Percentiles rank a stretch among this genome's conserved stretches.
Evolutionary conservation across 2,888 invertebrate species (phyloP).

Genomic region (Rugalucina vietnamica): DNA sequence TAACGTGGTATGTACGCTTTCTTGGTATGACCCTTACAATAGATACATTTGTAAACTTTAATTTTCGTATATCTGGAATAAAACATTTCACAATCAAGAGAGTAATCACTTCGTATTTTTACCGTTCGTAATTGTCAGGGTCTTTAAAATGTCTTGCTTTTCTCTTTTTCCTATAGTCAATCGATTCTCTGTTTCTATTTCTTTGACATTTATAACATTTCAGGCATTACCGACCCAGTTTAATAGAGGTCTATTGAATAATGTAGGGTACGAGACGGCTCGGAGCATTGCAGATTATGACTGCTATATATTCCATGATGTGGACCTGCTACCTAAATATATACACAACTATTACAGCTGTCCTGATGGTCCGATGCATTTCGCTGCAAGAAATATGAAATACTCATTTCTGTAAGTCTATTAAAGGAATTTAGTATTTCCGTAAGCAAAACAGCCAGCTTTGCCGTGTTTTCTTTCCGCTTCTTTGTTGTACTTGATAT

Average conservation of each 20-base stretch:
- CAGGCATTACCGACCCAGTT: constrained; percentile 19
- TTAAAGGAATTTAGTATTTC: not conserved
- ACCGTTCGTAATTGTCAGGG: no score
- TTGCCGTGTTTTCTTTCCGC: not conserved
- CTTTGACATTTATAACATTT: no score
- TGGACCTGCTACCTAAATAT: not conserved
- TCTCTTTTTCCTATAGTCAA: no score
- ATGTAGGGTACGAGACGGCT: not conserved
- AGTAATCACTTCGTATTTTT: no score
- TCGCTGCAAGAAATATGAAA: not conserved
- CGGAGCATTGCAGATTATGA: not conserved
- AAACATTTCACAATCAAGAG: no score
- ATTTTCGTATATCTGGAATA: no score
- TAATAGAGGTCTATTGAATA: not conserved
- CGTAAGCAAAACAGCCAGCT: no score
- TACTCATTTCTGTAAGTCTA: not conserved
- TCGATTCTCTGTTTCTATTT: no score
- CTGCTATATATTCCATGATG: constrained; percentile 11
- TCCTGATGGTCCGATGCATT: not conserved
- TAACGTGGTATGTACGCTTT: no score
- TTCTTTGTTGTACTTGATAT: not conserved
- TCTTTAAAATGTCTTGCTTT: no score
- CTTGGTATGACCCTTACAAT: no score
- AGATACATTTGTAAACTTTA: no score
- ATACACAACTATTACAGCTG: not conserved